Conservation (phyloP, 2,113 vertebrate species). For the Epinephelus lanceolatus region DNA sequence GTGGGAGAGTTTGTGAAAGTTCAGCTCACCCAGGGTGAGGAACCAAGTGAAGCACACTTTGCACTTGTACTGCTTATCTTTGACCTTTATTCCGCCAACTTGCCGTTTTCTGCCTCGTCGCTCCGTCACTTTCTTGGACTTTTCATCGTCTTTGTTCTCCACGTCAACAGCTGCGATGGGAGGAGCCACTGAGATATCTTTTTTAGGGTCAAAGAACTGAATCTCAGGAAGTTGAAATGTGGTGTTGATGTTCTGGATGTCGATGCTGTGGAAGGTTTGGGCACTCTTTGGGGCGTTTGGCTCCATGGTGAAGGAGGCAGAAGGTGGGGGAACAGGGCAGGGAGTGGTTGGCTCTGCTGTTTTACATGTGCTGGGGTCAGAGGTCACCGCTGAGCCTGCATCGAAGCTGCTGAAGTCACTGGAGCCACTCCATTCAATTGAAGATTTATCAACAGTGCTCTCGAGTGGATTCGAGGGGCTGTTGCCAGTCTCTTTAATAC, state of each 20-base stretch:
- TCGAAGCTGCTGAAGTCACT: conserved; percentile 75
- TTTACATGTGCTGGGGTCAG: conserved; percentile 76
- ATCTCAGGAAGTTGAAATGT: conserved; percentile 88
- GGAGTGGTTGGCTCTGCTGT: conserved; percentile 66
- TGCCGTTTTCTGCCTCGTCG: conserved; percentile 79
- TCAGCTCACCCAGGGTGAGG: conserved; percentile 91
- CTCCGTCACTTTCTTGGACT: conserved; percentile 76
- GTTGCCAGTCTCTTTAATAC: conserved; percentile 62
- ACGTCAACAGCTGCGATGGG: conserved; percentile 38
- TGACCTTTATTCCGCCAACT: conserved; percentile 84
- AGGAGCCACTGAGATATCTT: conserved; percentile 77
- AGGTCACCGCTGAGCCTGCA: conserved; percentile 48
- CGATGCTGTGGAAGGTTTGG: conserved; percentile 81
- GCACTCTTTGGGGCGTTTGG: conserved; percentile 62
- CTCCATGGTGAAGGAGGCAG: conserved; percentile 67
- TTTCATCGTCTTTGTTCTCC: conserved; percentile 61
- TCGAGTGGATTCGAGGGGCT: conserved; percentile 78
- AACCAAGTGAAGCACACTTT: conserved; percentile 98
- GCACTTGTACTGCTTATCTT: conserved; percentile 95
- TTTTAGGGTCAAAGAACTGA: conserved; percentile 83
- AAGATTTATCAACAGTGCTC: conserved; percentile 69
- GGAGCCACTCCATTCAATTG: conserved; percentile 79
- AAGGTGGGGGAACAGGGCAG: conserved; percentile 67
- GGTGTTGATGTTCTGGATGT: conserved; percentile 86
- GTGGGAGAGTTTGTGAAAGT: conserved; percentile 96